Percentiles rank a stretch among this genome's conserved stretches.
Conservation (phyloP, 2,888 invertebrate species). For the Drosophila vallismaia region DNA sequence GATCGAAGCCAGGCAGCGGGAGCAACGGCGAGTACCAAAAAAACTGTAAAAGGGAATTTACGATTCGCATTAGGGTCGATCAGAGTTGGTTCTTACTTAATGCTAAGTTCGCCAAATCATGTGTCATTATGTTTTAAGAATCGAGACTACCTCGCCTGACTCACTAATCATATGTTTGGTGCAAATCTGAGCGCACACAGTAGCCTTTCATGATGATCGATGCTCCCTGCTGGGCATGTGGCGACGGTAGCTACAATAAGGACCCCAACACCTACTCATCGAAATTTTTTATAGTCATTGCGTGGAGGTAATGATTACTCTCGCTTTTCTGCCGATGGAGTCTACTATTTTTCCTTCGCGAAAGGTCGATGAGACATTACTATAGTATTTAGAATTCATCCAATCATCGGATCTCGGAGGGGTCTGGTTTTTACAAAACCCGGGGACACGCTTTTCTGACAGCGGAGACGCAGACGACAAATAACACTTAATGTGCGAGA, state of each 20-base stretch:
- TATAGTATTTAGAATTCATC: slow-evolving; percentile 58
- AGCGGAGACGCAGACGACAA: slow-evolving; percentile 21
- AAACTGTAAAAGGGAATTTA: slow-evolving; percentile 87
- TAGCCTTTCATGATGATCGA: neutral
- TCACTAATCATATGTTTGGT: slow-evolving; percentile 65
- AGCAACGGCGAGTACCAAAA: slow-evolving; percentile 94
- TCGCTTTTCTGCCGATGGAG: neutral
- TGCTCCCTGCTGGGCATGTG: neutral
- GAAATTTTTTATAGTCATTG: slow-evolving; percentile 19
- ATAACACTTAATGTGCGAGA: slow-evolving; percentile 72
- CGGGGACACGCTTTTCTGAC: slow-evolving; percentile 22
- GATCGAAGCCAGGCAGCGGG: slow-evolving; percentile 94
- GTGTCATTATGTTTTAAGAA: slow-evolving; percentile 59
- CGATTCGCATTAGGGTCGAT: slow-evolving; percentile 3
- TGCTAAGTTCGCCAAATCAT: slow-evolving; percentile 52
- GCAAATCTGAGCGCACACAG: slow-evolving; percentile 54
- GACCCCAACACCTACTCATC: slow-evolving; percentile 70
- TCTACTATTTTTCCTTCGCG: slow-evolving; percentile 64
- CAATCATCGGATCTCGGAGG: slow-evolving; percentile 11
- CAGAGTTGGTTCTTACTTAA: neutral
- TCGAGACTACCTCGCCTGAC: slow-evolving; percentile 33
- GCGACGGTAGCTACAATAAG: neutral
- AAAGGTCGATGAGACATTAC: slow-evolving; percentile 72
- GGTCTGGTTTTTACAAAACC: neutral
- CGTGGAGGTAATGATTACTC: neutral